Base-by-base conservation (phyloP, 2,797 vertebrate species). In the Crocidura indochinensis region DNA sequence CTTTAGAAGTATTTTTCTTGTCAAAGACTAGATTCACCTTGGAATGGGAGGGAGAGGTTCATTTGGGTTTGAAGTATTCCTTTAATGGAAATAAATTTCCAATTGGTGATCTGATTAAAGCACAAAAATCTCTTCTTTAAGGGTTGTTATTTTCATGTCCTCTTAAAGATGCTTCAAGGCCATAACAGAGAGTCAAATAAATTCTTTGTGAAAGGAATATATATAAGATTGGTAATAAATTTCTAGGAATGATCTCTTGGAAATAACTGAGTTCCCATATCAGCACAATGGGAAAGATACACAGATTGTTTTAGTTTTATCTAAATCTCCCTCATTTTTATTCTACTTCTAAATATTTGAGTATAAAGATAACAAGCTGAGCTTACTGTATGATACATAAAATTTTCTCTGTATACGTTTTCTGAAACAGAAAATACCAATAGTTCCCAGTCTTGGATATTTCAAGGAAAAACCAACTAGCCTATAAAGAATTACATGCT, bases 11-110 rank as follows among this genome's bases (percentile, higher is more conserved):
- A 91, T 91, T 4, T 79, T 27, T 10, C 10, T 91, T 94, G 10
- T 38, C 12, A 71, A 86, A 88, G 10, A 19, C 20, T 64, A 0
- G 65, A 80, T 94, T 81, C 51, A 84, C 79, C 14, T 71, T 10
- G 87, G 1, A 0, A 72, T 81, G 29, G 72, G 68, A 87, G 93
- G 51, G 29, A 86, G 46, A 4, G 27, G 1, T 11, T 20, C 81
- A 38, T 89, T 47, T 73, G 53, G 1, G 27, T 22, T 92, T 51
- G 64, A 53, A 9, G 6, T 10, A 10, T 87, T 88, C 72, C 67
- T 11, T 62, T 67, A 68, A 38, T 9, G n/a, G n/a, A n/a, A n/a
- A n/a, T n/a, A n/a, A n/a, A 64, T 80, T 92, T 87, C 20, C 93
- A 67, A 88, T 51, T 65, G 88, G 51, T 31, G 15, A 12, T n/a